A percentile compares a stretch with the other conserved stretches of the same genome.
These are phyloP conservation scores for Linepithema humile DNA, from an alignment of 1,140 invertebrate genomes.

Conservation along the genomic window DNA sequence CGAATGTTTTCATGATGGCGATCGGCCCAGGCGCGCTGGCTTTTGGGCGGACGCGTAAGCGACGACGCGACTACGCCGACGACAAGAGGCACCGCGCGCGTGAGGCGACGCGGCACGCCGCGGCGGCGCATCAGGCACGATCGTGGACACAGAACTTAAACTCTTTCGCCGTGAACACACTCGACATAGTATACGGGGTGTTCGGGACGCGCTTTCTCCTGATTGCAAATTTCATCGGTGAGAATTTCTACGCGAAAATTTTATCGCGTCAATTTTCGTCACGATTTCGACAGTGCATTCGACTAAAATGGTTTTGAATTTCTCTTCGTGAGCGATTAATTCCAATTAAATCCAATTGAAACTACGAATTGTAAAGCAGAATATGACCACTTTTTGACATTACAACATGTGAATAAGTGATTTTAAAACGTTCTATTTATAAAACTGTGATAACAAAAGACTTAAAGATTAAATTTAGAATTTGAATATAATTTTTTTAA, in stretches of 20 bases:
- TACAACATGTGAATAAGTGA: background rate
- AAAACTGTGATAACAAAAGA: too few species aligned
- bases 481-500: too few species aligned
- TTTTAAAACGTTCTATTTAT: background rate
- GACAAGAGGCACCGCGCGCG: background rate
- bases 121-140: background rate
- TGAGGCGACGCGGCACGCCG: slow-evolving; percentile 19
- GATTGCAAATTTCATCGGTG: background rate
- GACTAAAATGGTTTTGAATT: background rate
- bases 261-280: background rate
- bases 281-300: background rate
- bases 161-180: slow-evolving; percentile 18
- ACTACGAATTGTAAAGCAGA: background rate
- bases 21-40: slow-evolving; percentile 57
- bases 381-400: background rate
- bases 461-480: too few species aligned
- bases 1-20: slow-evolving; percentile 81
- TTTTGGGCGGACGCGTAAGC: slow-evolving; percentile 69
- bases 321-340: background rate
- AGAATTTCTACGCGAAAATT: slow-evolving; percentile 1
- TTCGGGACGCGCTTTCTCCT: slow-evolving; percentile 8
- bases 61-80: slow-evolving; percentile 23
- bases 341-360: slow-evolving; percentile 6
- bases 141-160: slow-evolving; percentile 15
- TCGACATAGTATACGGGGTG: slow-evolving; percentile 7